A percentile compares a stretch with the other conserved stretches of the same genome.
phyloP scores from a whole-genome alignment of 2,888 invertebrate species.

The Lycophotia porphyrea region DNA sequence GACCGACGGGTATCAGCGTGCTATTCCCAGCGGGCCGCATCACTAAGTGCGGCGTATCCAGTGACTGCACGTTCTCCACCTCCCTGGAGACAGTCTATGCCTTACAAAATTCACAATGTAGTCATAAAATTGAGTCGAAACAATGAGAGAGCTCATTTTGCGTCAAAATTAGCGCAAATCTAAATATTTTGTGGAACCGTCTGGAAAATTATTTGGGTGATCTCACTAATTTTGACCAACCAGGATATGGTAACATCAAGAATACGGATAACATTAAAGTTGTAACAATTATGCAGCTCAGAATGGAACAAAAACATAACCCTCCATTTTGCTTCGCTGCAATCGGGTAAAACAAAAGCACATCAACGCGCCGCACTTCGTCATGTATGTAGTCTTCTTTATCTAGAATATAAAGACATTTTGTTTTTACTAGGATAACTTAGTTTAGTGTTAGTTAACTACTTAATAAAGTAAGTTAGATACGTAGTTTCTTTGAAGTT shows the following conservation, averaged over 20 bases:
- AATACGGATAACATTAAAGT: neutral
- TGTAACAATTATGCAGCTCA: neutral
- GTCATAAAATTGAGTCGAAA: too few relatives aligned
- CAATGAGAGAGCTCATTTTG: too few relatives aligned
- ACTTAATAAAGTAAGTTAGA: constrained; percentile 29
- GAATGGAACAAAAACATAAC: neutral
- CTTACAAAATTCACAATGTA: too few relatives aligned
- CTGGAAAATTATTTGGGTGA: too few relatives aligned
- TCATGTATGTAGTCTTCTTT: neutral
- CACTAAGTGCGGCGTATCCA: too few relatives aligned
- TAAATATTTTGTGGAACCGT: neutral
- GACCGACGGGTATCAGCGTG: too few relatives aligned
- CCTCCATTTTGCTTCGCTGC: neutral
- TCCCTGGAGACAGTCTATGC: too few relatives aligned
- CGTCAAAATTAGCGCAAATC: neutral
- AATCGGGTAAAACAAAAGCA: neutral
- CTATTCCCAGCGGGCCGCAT: too few relatives aligned
- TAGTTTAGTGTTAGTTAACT: constrained; percentile 32
- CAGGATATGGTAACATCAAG: neutral
- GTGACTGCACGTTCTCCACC: too few relatives aligned
- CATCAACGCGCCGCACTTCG: too few relatives aligned
- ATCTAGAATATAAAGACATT: constrained; percentile 1
- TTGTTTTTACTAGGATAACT: constrained; percentile 25
- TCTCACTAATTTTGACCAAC: too few relatives aligned
- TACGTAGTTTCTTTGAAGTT: constrained; percentile 30